Evolutionary conservation across 2,797 vertebrate species (phyloP).

Genomic region (Buceros bicornis): DNA sequence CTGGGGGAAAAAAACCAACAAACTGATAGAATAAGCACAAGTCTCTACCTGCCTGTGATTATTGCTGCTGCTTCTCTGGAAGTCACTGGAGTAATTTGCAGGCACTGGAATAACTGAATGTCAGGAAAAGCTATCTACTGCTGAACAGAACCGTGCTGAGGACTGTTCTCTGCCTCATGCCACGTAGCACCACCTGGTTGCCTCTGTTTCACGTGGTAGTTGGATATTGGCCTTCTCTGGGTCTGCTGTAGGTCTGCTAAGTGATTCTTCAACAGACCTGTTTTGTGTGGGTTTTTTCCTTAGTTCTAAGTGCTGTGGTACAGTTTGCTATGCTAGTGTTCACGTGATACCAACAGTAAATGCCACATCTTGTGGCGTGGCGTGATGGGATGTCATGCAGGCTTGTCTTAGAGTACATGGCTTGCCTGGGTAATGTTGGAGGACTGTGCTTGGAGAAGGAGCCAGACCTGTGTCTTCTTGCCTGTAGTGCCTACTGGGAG

Average conservation of each 20-base stretch:
- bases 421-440: background rate
- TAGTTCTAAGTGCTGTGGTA: background rate
- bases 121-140: background rate
- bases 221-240: background rate
- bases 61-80: background rate
- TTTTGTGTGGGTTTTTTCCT: background rate
- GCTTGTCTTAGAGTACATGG: background rate
- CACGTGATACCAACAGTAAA: accelerated
- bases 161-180: background rate
- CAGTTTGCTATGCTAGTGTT: background rate
- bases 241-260: background rate
- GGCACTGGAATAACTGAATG: background rate
- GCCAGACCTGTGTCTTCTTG: background rate
- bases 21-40: background rate
- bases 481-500: background rate
- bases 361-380: background rate
- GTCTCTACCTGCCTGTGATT: background rate
- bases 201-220: background rate
- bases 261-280: background rate
- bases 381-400: accelerated
- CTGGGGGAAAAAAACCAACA: background rate
- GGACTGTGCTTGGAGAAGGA: background rate
- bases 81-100: background rate
- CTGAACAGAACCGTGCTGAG: background rate
- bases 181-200: background rate